Evolutionary conservation across 2,113 vertebrate genomes (phyloP), one percentile per base, ranked within the genome.

Genomic region (Rhagologus leucostigma): DNA sequence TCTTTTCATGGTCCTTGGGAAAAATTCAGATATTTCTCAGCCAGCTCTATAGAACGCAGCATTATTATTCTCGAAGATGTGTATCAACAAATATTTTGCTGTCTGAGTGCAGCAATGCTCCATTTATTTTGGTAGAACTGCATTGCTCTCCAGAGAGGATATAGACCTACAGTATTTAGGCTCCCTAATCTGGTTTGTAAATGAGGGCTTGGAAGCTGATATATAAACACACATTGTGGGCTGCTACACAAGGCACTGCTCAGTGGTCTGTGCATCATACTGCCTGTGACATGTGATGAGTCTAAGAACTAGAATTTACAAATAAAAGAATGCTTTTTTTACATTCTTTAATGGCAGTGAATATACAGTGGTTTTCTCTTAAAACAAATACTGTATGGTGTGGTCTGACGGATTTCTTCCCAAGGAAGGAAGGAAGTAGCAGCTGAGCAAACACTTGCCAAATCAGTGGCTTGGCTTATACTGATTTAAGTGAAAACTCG

Each of bases 381-480:
- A 53, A 95, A 83, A 75, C 46, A 94, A 91, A 76, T 76, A 56
- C 37, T 88, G 37, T 30, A 33, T 37, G 16, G 46, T 83, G 78
- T 93, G 87, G 57, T 87, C 67, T 83, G 83, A 91, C 78, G 84
- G 77, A 30, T 62, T 71, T 93, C 91, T 93, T 96, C 80, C 91
- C 75, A 77, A 91, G 93, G 59, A 89, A 87, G 85, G 70, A 97
- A 94, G 80, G 80, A 90, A 82, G 55, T 82, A 89, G 78, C 87
- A 96, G 95, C 90, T 96, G 87, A 86, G 86, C 39, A 74, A 77
- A 88, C 46, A 32, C 63, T 89, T 94, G 78, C 90, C 82, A 87
- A 30, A 93, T 82, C 91, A 80, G 79, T 93, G 84, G 82, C 77
- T 94, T 89, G 87, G 81, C 46, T 84, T 87, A n/a, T 6, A 57